Conservation (phyloP, 2,888 invertebrate genomes). For the Rhynchonema sp. region DNA sequence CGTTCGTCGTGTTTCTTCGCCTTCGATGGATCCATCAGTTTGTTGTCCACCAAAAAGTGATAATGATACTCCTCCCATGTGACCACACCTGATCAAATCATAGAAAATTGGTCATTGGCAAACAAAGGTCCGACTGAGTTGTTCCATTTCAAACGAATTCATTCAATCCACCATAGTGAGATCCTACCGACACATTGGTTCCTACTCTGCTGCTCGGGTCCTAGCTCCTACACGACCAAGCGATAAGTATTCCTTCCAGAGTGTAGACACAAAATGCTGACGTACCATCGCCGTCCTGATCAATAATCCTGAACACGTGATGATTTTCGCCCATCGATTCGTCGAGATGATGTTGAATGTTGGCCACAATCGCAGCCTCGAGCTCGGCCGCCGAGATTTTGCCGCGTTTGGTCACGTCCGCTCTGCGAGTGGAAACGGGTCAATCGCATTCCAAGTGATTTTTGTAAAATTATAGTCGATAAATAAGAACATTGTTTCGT, state of each 20-base stretch:
- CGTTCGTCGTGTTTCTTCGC: constrained; percentile 18
- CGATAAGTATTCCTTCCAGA: no score
- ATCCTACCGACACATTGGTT: no score
- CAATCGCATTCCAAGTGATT: no score
- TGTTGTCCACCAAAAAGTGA: constrained; percentile 49
- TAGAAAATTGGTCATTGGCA: not conserved
- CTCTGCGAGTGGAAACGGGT: constrained; percentile 14
- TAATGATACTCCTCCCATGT: constrained; percentile 61
- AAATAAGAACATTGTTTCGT: no score
- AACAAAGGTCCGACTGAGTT: not conserved
- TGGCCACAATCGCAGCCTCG: constrained; percentile 26
- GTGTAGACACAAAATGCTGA: not conserved
- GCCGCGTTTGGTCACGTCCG: constrained; percentile 23
- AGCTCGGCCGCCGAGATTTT: constrained; percentile 21
- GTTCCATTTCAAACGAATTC: no score
- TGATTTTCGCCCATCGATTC: constrained; percentile 26
- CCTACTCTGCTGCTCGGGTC: no score
- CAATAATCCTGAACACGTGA: constrained; percentile 27
- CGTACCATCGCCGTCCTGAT: constrained; percentile 27
- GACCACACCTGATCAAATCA: constrained; percentile 35
- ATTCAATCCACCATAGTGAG: no score
- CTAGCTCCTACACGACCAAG: no score
- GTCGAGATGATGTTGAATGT: constrained; percentile 28
- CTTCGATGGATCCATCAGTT: constrained; percentile 42
- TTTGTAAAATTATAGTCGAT: no score